Percentiles rank a stretch among this genome's conserved stretches.
phyloP scores from a whole-genome alignment of 2,888 invertebrate genomes.

The Amorpha juglandis region DNA sequence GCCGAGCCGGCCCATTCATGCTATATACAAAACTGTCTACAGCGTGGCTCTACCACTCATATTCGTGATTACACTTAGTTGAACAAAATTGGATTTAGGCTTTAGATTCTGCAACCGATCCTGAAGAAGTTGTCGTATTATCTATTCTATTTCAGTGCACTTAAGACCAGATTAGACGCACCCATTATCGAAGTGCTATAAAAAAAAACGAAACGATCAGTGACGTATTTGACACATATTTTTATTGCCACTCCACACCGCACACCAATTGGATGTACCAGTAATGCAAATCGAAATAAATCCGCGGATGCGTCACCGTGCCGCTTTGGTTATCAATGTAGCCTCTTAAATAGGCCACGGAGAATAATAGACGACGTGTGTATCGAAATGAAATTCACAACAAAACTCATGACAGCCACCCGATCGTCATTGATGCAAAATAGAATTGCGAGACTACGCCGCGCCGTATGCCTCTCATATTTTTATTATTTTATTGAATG shows the following conservation, averaged over 20 bases:
- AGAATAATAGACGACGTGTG: slow-evolving; percentile 39
- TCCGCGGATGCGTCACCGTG: neutral
- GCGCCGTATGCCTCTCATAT: no score
- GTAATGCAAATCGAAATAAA: slow-evolving; percentile 12
- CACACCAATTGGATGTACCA: neutral
- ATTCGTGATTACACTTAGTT: no score
- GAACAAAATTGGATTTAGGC: no score
- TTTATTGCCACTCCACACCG: neutral
- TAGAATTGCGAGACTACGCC: no score
- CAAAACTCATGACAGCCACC: neutral
- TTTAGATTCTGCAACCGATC: no score
- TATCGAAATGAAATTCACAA: slow-evolving; percentile 36
- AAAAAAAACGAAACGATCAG: neutral
- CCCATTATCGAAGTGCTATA: neutral
- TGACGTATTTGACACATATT: slow-evolving; percentile 2
- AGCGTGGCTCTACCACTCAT: no score
- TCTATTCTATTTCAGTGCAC: no score
- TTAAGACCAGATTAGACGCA: neutral
- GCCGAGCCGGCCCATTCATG: no score
- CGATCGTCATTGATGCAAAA: neutral
- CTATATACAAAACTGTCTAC: no score
- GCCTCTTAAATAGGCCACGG: slow-evolving; percentile 11
- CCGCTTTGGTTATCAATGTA: slow-evolving; percentile 5
- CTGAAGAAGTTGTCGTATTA: no score
- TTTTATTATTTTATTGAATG: no score